These are phyloP conservation scores for Plebejus anna DNA, from an alignment of 2,888 invertebrate species.

Conservation along the genomic window DNA sequence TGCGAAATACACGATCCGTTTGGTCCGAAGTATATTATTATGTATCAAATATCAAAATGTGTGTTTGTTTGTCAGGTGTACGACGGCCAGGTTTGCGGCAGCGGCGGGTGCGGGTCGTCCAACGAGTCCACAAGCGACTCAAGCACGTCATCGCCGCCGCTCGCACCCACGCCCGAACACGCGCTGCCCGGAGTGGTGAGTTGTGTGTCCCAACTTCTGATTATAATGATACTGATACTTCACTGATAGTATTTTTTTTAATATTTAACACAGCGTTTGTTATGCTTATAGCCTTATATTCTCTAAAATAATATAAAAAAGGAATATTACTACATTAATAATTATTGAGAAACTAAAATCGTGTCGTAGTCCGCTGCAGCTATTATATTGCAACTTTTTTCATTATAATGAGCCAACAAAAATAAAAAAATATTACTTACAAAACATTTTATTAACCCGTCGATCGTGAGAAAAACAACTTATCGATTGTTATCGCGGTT, in stretches of 20 bases:
- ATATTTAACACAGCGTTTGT: slow-evolving; percentile 32
- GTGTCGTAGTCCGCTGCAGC: background rate
- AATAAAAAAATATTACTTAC: background rate
- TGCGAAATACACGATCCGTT: background rate
- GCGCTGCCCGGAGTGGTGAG: slow-evolving; percentile 94
- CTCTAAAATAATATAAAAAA: background rate
- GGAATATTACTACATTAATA: background rate
- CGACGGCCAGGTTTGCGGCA: slow-evolving; percentile 71
- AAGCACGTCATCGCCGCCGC: slow-evolving; percentile 94
- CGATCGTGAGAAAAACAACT: too few relatives aligned
- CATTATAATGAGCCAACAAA: background rate
- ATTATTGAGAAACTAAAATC: background rate
- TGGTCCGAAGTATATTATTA: too few relatives aligned
- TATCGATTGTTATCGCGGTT: too few relatives aligned
- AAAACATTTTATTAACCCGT: background rate
- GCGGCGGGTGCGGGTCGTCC: slow-evolving; percentile 73
- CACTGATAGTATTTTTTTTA: too few relatives aligned
- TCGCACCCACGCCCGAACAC: slow-evolving; percentile 93
- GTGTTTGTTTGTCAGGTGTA: slow-evolving; percentile 52
- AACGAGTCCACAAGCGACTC: slow-evolving; percentile 96
- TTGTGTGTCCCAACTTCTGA: slow-evolving; percentile 37
- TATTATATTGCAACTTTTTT: background rate
- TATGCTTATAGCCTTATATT: background rate
- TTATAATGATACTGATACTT: background rate
- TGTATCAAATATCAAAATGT: background rate